Evolutionary conservation across 2,888 invertebrate genomes (phyloP), one percentile per base, ranked within the genome.

Genomic region (Drepana falcataria): DNA sequence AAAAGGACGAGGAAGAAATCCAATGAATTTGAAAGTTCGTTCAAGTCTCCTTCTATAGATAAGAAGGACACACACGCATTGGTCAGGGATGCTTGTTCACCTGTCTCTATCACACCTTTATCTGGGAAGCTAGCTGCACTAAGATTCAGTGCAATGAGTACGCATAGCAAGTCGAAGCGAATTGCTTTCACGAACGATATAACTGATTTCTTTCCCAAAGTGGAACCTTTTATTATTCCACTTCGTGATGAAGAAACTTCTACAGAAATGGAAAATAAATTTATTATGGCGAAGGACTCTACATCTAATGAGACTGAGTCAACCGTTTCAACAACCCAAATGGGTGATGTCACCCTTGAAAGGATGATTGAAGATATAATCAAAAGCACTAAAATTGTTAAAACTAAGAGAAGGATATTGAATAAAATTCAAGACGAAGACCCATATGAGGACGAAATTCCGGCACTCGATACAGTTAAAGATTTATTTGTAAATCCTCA

Each of bases 351-450:
- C 0, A 91, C 91, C 7, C 76, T 94, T 49, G 93, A 93, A 69
- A 91, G 85, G 77, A 92, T 93, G 82, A 93, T 93, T 48, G 93
- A 93, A 69, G 93, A 93, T 57, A 92, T 93, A 54, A 87, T 93
- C 59, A 93, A 93, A 62, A 92, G 92, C 59, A 92, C 92, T 1
- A 89, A 90, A 68, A 89, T 90, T 53, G 82, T 89, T 0, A 92
- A 91, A 77, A 83, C 82, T 41, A 85, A 78, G 68, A 69, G 83
- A 71, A 78, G 83, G 58, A 82, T 86, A 57, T 55, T 88, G n/a
- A 82, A 83, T 6, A 78, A 81, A 53, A 61, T 70, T 49, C 55
- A 66, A 33, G 68, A 72, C 47, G 49, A 66, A 35, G 66, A 71
- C 55, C 58, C 59, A n/a, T 65, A 77, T 2, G 78, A 79, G 59